These are phyloP conservation scores for Glyphotaelius pellucidus DNA, from an alignment of 2,888 invertebrate species.

Conservation along the genomic window DNA sequence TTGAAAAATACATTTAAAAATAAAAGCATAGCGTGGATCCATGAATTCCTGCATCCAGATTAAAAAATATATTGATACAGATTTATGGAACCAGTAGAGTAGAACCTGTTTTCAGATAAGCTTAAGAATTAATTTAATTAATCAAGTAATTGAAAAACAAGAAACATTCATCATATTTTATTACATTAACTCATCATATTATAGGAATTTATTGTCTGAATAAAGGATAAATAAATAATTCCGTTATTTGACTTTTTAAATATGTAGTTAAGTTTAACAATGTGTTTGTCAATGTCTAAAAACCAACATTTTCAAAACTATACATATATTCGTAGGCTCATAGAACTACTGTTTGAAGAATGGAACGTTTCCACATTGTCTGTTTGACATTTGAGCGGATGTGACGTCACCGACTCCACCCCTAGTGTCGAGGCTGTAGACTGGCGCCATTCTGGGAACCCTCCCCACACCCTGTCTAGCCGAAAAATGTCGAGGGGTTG, in stretches of 20 bases:
- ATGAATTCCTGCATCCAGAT: neutral
- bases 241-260: too few species aligned
- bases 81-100: neutral
- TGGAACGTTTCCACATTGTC: constrained; percentile 23
- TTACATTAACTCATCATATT: neutral
- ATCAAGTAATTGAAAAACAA: neutral
- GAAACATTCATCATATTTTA: too few species aligned
- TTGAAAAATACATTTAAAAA: neutral
- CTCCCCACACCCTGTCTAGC: constrained; percentile 53
- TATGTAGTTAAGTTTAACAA: too few species aligned
- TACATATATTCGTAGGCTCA: neutral
- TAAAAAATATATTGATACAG: too few species aligned
- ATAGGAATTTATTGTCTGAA: neutral
- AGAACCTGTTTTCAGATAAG: neutral
- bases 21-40: neutral
- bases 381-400: constrained; percentile 56
- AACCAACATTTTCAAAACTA: neutral
- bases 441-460: constrained; percentile 57
- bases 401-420: constrained; percentile 57
- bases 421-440: constrained; percentile 37
- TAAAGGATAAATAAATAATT: neutral
- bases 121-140: neutral
- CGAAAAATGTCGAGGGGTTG: constrained; percentile 48
- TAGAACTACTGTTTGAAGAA: neutral
- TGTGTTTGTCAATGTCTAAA: neutral